phyloP scores from a whole-genome alignment of 2,888 invertebrate genomes.

The Halictus quadricinctus region DNA sequence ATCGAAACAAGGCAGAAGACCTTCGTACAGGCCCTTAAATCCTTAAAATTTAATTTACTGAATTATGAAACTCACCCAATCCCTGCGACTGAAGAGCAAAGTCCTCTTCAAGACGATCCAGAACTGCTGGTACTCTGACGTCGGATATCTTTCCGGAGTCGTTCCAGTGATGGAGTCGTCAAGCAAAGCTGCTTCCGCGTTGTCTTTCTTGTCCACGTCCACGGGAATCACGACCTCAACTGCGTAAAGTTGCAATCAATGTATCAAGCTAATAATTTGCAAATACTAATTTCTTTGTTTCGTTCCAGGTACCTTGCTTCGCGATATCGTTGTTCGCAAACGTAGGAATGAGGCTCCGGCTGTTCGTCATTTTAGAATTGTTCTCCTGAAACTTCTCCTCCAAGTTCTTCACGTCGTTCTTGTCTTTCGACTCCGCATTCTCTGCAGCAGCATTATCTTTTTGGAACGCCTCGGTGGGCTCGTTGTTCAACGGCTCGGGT shows the following conservation, averaged over 20 bases:
- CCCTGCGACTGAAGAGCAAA: slow-evolving; percentile 92
- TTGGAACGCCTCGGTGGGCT: slow-evolving; percentile 71
- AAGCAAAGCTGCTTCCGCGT: slow-evolving; percentile 87
- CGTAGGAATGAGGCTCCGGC: slow-evolving; percentile 73
- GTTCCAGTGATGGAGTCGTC: slow-evolving; percentile 84
- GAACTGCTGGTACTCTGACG: slow-evolving; percentile 91
- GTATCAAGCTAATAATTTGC: neutral
- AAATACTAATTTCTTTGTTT: neutral
- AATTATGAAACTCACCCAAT: slow-evolving; percentile 88
- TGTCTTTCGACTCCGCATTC: slow-evolving; percentile 74
- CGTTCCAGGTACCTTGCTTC: slow-evolving; percentile 74
- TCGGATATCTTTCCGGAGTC: slow-evolving; percentile 91
- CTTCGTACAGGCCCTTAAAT: no score
- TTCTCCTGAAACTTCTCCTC: slow-evolving; percentile 78
- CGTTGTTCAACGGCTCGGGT: slow-evolving; percentile 83
- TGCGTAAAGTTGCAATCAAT: slow-evolving; percentile 62
- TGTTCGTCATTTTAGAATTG: slow-evolving; percentile 72
- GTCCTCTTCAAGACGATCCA: slow-evolving; percentile 94
- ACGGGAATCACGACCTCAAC: slow-evolving; percentile 85
- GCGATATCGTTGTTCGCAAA: slow-evolving; percentile 78
- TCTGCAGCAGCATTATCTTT: slow-evolving; percentile 69
- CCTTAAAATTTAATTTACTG: no score
- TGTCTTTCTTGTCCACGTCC: slow-evolving; percentile 88
- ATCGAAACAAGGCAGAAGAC: no score
- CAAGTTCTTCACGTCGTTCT: slow-evolving; percentile 77